These are phyloP conservation scores for Penaeus chinensis DNA, from an alignment of 1,140 invertebrate genomes.

Conservation along the genomic window DNA sequence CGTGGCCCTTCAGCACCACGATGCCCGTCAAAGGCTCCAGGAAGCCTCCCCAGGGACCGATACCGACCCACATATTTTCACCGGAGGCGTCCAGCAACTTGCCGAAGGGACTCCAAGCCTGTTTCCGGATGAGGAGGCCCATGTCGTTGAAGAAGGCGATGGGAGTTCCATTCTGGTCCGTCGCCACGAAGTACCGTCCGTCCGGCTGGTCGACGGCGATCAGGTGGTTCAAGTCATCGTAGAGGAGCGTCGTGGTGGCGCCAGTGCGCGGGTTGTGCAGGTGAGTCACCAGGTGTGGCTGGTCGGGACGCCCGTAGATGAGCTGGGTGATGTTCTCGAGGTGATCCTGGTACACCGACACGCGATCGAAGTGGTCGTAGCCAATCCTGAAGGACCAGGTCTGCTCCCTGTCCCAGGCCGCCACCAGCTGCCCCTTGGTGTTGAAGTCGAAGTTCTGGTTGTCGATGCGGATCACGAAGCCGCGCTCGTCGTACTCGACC, in stretches of 20 bases:
- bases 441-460: slow-evolving; percentile 85
- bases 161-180: slow-evolving; percentile 93
- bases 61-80: slow-evolving; percentile 89
- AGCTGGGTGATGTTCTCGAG: slow-evolving; percentile 75
- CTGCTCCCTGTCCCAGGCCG: slow-evolving; percentile 70
- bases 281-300: slow-evolving; percentile 84
- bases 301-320: slow-evolving; percentile 90
- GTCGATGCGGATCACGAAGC: slow-evolving; percentile 58
- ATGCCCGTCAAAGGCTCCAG: slow-evolving; percentile 80
- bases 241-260: slow-evolving; percentile 85
- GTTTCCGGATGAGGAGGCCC: slow-evolving; percentile 90
- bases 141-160: slow-evolving; percentile 89
- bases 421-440: slow-evolving; percentile 83
- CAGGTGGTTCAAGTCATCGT: slow-evolving; percentile 85
- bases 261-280: slow-evolving; percentile 88
- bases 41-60: slow-evolving; percentile 86
- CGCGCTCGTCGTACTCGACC: slow-evolving; percentile 59
- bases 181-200: slow-evolving; percentile 88
- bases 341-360: slow-evolving; percentile 60
- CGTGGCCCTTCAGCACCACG: slow-evolving; percentile 68
- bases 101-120: slow-evolving; percentile 92
- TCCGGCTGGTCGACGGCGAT: slow-evolving; percentile 79
- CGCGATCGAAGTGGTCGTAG: slow-evolving; percentile 80
- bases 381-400: slow-evolving; percentile 76
- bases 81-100: slow-evolving; percentile 88